Evolutionary conservation across 2,113 vertebrate species (phyloP), one percentile per base, ranked within the genome.

Genomic region (Triplophysa tibetana): DNA sequence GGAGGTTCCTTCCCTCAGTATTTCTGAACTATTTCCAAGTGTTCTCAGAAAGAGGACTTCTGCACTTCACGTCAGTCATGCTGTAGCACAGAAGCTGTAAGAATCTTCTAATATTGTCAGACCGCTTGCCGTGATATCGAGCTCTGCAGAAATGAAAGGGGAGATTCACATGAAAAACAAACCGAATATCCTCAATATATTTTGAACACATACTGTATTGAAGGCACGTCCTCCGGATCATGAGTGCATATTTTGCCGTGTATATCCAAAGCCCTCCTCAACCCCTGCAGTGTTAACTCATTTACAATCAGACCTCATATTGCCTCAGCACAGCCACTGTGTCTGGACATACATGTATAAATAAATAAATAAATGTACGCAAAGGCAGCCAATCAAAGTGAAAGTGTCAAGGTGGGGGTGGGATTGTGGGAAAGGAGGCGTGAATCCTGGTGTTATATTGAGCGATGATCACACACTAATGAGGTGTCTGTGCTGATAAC

Each of bases 221-320:
- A 38, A 38, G 7, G 43, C 24, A 9, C 54, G 4, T 12, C 68
- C 23, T n/a, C 24, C 68, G 54, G 24, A 19, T 56, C 13, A 48
- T 54, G 3, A 21, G 13, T 38, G 23, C 70, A 19, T 74, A 33
- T 33, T 33, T 33, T 6, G 33, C 6, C 8, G 43, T 43, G 70
- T 21, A 26, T 75, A 4, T 56, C 14, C n/a, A 52, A 58, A 75
- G 29, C 50, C 16, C 61, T n/a, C n/a, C 94, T 92, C 90, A 80
- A 94, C 94, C 93, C 96, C 95, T 98, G 96, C 96, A 96, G 95
- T 95, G 93, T 95, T 95, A 94, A 94, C 96, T 99, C 95, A 98
- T 98, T 98, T 97, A 95, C 95, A 97, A 94, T 93, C 95, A 96
- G 94, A 93, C 93, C 96, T 97, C 96, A 96, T 97, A 96, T 94